A percentile compares a stretch with the other conserved stretches of the same genome.
Evolutionary conservation across 2,888 invertebrate species (phyloP).

Genomic region (Cecidostiba fungosa): DNA sequence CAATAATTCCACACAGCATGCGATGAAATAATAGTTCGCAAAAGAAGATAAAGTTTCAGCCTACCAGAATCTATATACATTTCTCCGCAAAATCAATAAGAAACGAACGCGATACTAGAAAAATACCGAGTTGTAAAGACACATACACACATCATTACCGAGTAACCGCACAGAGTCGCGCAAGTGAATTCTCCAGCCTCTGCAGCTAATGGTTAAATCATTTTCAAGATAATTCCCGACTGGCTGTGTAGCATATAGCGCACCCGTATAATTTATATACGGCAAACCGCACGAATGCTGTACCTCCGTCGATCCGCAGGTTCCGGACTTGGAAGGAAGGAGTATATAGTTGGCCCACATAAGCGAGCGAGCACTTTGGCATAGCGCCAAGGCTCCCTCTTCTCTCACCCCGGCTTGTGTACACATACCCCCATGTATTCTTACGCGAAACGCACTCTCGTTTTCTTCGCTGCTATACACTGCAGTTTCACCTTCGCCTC

Average conservation of each 20-base stretch:
- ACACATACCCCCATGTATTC: neutral
- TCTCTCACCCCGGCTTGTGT: neutral
- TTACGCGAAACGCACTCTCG: slow-evolving; percentile 39
- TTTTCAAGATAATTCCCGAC: neutral
- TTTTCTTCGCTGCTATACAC: slow-evolving; percentile 33
- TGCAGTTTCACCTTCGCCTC: slow-evolving; percentile 19
- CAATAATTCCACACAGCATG: no score
- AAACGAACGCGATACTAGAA: no score
- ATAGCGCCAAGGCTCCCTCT: slow-evolving; percentile 17
- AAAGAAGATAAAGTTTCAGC: no score
- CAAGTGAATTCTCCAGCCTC: neutral
- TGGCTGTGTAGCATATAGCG: neutral
- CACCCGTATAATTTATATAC: neutral
- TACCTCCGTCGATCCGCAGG: neutral
- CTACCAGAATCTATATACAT: no score
- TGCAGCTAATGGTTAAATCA: neutral
- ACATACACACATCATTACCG: no score
- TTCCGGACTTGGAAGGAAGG: neutral
- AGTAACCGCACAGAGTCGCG: no score
- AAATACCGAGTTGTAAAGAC: no score
- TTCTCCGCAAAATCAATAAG: no score
- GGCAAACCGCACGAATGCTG: neutral
- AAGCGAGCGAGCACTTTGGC: slow-evolving; percentile 15
- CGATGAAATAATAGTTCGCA: no score
- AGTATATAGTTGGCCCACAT: neutral